Evolutionary conservation across 2,113 vertebrate genomes (phyloP).

Genomic region (Martes martes): DNA sequence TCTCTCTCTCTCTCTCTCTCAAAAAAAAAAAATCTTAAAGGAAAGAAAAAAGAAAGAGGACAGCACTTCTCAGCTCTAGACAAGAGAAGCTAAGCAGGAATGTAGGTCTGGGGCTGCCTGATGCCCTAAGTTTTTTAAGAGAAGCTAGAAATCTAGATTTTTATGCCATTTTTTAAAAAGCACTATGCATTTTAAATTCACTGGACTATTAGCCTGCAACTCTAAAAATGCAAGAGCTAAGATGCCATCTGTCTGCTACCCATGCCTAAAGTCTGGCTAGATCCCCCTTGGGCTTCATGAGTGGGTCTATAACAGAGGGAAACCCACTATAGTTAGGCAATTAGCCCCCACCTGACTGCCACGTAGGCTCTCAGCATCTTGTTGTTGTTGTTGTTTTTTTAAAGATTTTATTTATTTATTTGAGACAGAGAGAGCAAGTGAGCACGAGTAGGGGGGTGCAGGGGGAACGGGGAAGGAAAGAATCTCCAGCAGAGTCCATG

Average conservation of each 20-base stretch:
- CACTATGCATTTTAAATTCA: not conserved
- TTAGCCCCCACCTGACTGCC: not conserved
- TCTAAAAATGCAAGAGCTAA: not conserved
- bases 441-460: not conserved
- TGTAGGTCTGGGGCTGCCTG: not conserved
- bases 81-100: not conserved
- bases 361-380: not conserved
- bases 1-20: not conserved
- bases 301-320: not conserved
- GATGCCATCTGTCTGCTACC: not conserved
- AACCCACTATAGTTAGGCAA: not conserved
- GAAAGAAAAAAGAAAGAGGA: not conserved
- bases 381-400: not conserved
- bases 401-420: not conserved
- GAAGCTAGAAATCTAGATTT: not conserved
- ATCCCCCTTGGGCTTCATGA: not conserved
- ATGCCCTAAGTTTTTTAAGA: not conserved
- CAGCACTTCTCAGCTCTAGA: not conserved
- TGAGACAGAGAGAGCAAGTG: not conserved
- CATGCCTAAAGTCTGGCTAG: not conserved
- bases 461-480: not conserved
- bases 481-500: not conserved
- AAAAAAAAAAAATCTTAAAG: not conserved
- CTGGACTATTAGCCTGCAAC: not conserved
- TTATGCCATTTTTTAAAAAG: not conserved